Conservation (phyloP, 2,113 vertebrate genomes). For the Glareola pratincola region DNA sequence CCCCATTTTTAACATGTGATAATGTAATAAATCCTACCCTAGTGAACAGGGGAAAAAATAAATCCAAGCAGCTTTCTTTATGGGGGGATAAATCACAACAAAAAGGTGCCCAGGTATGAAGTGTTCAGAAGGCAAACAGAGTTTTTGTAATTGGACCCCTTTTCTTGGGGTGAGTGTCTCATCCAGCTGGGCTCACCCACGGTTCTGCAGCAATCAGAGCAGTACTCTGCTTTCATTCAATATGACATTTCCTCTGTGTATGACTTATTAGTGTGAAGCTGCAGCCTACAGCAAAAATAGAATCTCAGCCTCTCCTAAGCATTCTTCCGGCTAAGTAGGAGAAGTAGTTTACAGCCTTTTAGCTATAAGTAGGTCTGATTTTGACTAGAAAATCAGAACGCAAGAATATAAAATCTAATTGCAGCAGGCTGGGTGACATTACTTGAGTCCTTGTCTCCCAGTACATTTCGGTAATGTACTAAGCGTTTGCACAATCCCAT, state of each 20-base stretch:
- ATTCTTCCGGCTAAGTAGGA: neutral
- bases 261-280: conserved; percentile 3
- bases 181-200: neutral
- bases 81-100: neutral
- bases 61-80: neutral
- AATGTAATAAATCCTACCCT: neutral
- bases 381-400: neutral
- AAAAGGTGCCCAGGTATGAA: neutral
- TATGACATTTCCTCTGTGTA: neutral
- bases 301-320: neutral
- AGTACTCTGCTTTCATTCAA: neutral
- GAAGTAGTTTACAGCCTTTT: neutral
- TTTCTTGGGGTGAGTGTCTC: neutral
- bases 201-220: neutral
- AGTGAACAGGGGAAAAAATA: neutral
- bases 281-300: neutral
- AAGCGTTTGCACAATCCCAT: neutral
- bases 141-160: neutral
- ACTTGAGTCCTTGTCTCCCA: neutral
- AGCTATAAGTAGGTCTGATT: neutral
- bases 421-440: neutral
- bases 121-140: neutral
- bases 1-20: neutral
- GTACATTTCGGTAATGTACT: neutral
- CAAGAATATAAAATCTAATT: neutral